Evolutionary conservation across 2,888 invertebrate genomes (phyloP).

Genomic region (Heterodera filipjevi): DNA sequence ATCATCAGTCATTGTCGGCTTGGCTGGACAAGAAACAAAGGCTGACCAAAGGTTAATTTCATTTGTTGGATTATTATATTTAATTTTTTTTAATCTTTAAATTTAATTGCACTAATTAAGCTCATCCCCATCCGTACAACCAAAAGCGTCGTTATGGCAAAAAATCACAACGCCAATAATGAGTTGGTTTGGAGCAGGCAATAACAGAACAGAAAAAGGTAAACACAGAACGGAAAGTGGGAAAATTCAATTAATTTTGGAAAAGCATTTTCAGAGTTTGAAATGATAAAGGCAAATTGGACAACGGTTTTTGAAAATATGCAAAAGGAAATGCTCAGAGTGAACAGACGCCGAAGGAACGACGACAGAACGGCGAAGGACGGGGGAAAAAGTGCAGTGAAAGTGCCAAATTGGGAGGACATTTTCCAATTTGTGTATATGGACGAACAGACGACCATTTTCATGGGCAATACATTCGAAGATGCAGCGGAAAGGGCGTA

Average conservation of each 20-base stretch:
- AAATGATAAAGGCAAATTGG: not conserved
- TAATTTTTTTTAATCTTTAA: not conserved
- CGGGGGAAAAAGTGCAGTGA: too few species aligned
- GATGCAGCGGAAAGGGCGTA: not conserved
- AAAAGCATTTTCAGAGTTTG: not conserved
- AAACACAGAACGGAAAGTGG: not conserved
- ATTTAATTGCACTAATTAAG: not conserved
- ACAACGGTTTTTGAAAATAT: not conserved
- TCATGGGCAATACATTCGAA: not conserved
- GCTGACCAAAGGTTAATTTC: not conserved
- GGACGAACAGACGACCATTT: not conserved
- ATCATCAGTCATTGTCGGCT: not conserved
- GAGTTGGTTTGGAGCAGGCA: not conserved
- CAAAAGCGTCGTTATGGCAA: not conserved
- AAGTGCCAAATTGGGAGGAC: slow-evolving; percentile 2
- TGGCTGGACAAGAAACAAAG: not conserved
- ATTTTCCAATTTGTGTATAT: not conserved
- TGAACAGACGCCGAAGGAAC: not conserved
- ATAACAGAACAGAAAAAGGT: not conserved
- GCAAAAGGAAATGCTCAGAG: slow-evolving; percentile 1
- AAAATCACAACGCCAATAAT: slow-evolving; percentile 7
- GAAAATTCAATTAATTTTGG: not conserved
- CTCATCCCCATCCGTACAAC: not conserved
- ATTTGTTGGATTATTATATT: not conserved
- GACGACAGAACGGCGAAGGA: not conserved